These are phyloP conservation scores for Leucoraja ocellata DNA, from an alignment of 2,797 vertebrate genomes.

Conservation along the genomic window DNA sequence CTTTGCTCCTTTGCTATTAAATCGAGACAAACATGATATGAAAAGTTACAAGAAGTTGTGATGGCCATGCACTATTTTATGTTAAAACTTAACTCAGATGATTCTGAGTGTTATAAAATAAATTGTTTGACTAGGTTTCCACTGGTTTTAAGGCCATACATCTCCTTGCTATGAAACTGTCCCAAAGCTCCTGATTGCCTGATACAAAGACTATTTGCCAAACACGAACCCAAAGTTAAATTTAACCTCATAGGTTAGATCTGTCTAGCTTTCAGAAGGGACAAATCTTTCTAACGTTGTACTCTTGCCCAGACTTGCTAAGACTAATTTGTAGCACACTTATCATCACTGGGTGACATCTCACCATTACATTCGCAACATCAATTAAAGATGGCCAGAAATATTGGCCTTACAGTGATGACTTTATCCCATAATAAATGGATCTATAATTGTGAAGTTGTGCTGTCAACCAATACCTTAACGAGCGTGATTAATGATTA, in stretches of 20 bases:
- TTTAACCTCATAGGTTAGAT: no score
- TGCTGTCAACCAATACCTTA: background rate
- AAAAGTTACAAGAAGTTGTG: background rate
- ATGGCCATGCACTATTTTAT: no score
- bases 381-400: no score
- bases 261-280: background rate
- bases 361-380: no score
- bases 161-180: background rate
- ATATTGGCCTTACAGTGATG: no score
- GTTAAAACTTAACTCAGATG: background rate
- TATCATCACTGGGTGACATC: no score
- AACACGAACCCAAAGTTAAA: background rate
- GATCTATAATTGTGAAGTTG: background rate
- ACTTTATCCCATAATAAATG: background rate
- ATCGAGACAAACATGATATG: background rate
- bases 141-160: background rate
- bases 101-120: background rate
- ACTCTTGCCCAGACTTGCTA: background rate
- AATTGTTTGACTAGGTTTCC: no score
- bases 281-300: background rate
- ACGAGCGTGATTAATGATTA: background rate
- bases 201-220: background rate
- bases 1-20: constrained; percentile 15
- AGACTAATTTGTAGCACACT: background rate
- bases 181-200: background rate